These are phyloP conservation scores for Anas platyrhynchos DNA, from an alignment of 2,113 vertebrate genomes.

Conservation along the genomic window DNA sequence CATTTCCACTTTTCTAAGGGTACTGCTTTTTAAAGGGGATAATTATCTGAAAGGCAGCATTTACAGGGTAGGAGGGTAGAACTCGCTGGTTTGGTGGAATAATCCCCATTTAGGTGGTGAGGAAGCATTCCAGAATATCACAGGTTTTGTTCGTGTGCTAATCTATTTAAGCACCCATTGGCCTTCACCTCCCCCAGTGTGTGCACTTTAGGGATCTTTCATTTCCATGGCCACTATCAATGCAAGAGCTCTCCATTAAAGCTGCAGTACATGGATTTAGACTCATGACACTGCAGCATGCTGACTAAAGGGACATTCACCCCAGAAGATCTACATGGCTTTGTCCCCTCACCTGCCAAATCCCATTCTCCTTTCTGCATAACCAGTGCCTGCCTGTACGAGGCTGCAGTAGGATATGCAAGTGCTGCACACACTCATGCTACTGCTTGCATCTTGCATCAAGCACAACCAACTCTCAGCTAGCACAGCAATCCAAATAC, in stretches of 20 bases:
- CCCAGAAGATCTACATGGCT: background rate
- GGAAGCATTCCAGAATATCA: conserved; percentile 64
- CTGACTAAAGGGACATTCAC: background rate
- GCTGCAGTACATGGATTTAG: background rate
- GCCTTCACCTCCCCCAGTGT: background rate
- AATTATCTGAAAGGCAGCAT: conserved; percentile 25
- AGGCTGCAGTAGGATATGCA: accelerated
- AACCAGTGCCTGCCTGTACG: too few relatives aligned
- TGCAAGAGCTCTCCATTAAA: background rate
- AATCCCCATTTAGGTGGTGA: conserved; percentile 47
- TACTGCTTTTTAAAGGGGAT: background rate
- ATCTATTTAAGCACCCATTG: conserved; percentile 62
- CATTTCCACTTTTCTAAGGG: background rate
- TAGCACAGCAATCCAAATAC: background rate
- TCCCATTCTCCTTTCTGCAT: background rate
- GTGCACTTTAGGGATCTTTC: conserved; percentile 9
- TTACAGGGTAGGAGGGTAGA: background rate
- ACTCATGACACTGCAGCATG: accelerated
- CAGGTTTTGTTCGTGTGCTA: conserved; percentile 69
- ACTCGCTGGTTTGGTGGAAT: conserved; percentile 12
- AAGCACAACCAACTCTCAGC: background rate
- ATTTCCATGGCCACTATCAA: background rate
- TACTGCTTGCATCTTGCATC: background rate
- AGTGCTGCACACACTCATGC: background rate
- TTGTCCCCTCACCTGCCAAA: background rate